Conservation (phyloP, 1,140 invertebrate species). For the Drosophila ananassae region DNA sequence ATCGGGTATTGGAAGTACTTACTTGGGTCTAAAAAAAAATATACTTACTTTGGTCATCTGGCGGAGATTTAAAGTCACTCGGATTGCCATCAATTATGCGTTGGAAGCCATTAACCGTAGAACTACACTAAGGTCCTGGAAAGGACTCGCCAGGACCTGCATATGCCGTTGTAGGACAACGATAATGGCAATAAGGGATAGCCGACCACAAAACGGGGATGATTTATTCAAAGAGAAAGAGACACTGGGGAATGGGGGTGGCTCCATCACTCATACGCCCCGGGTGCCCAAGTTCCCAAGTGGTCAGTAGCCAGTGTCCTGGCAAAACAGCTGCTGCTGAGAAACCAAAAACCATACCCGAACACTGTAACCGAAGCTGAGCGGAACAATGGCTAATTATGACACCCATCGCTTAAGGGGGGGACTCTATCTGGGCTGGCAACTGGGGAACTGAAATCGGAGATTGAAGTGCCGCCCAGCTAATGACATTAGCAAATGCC, state of each 20-base stretch:
- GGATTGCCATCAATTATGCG: conserved; percentile 27
- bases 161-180: conserved; percentile 12
- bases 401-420: background rate
- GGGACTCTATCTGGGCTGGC: background rate
- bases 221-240: conserved; percentile 21
- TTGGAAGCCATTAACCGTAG: conserved; percentile 25
- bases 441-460: background rate
- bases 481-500: background rate
- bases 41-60: too few relatives aligned
- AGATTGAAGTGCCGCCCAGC: background rate
- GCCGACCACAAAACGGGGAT: conserved; percentile 17
- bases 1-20: background rate
- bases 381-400: conserved; percentile 44
- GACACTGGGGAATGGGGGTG: background rate
- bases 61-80: background rate
- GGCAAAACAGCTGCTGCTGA: conserved; percentile 2
- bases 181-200: background rate
- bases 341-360: conserved; percentile 7
- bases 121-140: conserved; percentile 21
- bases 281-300: conserved; percentile 7
- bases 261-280: conserved; percentile 55
- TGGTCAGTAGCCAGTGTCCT: conserved; percentile 19
- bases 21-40: background rate
- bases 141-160: conserved; percentile 23
- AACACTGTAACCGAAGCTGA: conserved; percentile 19